Percentiles rank a stretch among this genome's conserved stretches.
Conservation (phyloP, 2,888 invertebrate species). For the Ypsolopha scabrella region DNA sequence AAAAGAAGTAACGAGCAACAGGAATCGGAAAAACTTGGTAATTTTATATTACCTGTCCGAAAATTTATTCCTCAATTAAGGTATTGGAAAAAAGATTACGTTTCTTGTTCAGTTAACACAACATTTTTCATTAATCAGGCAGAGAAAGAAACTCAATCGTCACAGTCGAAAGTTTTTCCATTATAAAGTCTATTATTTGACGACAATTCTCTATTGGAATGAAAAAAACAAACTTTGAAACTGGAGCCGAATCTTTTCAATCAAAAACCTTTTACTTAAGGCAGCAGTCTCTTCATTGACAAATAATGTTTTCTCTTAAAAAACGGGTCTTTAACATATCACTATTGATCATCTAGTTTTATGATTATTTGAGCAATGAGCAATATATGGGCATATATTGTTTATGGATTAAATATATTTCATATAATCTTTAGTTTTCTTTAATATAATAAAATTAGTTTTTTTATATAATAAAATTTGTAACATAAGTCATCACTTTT, state of each 20-base stretch:
- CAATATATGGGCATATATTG: too few species aligned
- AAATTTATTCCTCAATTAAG: background rate
- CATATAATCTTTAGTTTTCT: too few species aligned
- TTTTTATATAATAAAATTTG: too few species aligned
- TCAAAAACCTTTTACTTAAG: background rate
- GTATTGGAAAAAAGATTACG: conserved; percentile 1
- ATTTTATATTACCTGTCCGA: background rate
- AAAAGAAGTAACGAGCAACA: background rate
- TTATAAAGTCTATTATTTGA: conserved; percentile 8
- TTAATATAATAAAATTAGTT: too few species aligned
- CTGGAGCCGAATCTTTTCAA: background rate
- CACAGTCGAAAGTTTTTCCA: conserved; percentile 11
- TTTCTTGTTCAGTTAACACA: conserved; percentile 6
- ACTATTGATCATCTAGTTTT: too few species aligned
- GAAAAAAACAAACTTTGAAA: conserved; percentile 1
- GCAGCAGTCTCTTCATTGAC: too few species aligned
- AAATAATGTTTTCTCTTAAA: too few species aligned
- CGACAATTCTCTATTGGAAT: conserved; percentile 3
- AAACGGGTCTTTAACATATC: too few species aligned
- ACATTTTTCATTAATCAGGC: conserved; percentile 10
- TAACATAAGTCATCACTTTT: too few species aligned
- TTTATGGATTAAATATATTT: too few species aligned
- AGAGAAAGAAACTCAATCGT: conserved; percentile 2
- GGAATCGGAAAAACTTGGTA: background rate
- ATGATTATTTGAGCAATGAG: too few species aligned